A percentile compares a stretch with the other conserved stretches of the same genome.
phyloP scores from a whole-genome alignment of 2,797 vertebrate species.

The Denticeps clupeoides region DNA sequence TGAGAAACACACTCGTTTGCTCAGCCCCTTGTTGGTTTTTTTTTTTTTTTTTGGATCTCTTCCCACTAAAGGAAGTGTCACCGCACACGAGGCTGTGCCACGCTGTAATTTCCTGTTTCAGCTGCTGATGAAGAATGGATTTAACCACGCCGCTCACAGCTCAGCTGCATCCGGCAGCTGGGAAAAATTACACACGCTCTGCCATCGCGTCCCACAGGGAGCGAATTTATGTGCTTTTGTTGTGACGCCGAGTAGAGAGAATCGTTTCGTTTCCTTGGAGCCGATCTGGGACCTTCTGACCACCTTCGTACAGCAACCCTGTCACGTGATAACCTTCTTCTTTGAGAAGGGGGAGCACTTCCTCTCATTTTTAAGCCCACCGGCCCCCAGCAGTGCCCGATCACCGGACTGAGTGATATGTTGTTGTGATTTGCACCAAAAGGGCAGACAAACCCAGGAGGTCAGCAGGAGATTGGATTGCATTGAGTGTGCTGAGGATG shows the following conservation, averaged over 20 bases:
- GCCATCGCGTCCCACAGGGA: no score
- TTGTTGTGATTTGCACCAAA: constrained; percentile 31
- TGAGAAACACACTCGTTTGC: constrained; percentile 3
- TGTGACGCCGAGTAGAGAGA: no score
- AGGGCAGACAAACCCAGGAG: constrained; percentile 26
- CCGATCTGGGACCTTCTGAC: no score
- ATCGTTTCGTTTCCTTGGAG: no score
- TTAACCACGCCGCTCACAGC: constrained; percentile 29
- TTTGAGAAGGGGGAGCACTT: no score
- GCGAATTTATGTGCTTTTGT: no score
- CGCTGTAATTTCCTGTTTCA: constrained; percentile 30
- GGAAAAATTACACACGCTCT: constrained; percentile 29
- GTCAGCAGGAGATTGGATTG: constrained; percentile 33
- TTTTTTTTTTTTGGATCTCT: no score
- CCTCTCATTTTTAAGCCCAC: constrained; percentile 25
- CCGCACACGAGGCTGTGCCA: not conserved
- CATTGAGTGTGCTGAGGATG: constrained; percentile 17
- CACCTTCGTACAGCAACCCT: no score
- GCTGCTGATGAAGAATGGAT: constrained; percentile 37
- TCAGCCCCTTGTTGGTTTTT: constrained; percentile 1
- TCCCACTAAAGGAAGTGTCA: constrained; percentile 2
- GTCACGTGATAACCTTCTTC: no score
- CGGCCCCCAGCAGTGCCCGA: constrained; percentile 5
- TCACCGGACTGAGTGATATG: constrained; percentile 15
- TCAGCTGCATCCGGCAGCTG: constrained; percentile 25